These are phyloP conservation scores for Ochropleura plecta DNA, from an alignment of 2,888 invertebrate species.

Conservation along the genomic window DNA sequence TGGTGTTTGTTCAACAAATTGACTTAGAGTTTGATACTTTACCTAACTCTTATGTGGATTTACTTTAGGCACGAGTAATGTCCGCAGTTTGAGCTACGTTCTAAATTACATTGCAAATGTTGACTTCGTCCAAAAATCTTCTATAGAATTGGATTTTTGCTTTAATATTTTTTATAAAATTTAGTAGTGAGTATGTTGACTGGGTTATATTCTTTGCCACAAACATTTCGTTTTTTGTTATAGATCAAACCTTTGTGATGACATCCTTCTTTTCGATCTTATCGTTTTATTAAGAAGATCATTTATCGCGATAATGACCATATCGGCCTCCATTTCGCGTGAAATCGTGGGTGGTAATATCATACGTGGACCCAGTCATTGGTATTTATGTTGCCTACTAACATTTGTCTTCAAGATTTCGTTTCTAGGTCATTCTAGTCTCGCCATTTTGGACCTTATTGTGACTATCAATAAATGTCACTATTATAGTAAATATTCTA, in stretches of 20 bases:
- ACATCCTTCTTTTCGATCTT: neutral
- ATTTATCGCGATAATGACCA: neutral
- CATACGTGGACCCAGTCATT: neutral
- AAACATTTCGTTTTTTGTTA: neutral
- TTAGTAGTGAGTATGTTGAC: slow-evolving; percentile 5
- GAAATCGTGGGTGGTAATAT: neutral
- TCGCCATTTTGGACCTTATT: neutral
- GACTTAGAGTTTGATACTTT: slow-evolving; percentile 72
- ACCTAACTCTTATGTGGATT: slow-evolving; percentile 67
- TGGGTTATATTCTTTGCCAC: neutral
- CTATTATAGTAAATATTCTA: neutral
- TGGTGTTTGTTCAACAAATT: slow-evolving; percentile 73
- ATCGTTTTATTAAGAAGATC: neutral
- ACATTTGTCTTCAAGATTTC: neutral
- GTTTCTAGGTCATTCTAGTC: neutral
- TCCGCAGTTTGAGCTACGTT: slow-evolving; percentile 58
- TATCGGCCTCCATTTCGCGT: neutral
- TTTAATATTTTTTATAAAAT: slow-evolving; percentile 13
- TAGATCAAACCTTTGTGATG: too few species aligned
- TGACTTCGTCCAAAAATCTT: slow-evolving; percentile 28
- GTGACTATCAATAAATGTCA: neutral
- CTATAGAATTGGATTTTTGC: slow-evolving; percentile 36
- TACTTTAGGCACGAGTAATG: slow-evolving; percentile 58
- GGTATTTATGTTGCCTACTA: neutral
- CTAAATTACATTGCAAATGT: slow-evolving; percentile 49